These are phyloP conservation scores for Eptesicus fuscus DNA, from an alignment of 2,113 vertebrate species.

Conservation along the genomic window DNA sequence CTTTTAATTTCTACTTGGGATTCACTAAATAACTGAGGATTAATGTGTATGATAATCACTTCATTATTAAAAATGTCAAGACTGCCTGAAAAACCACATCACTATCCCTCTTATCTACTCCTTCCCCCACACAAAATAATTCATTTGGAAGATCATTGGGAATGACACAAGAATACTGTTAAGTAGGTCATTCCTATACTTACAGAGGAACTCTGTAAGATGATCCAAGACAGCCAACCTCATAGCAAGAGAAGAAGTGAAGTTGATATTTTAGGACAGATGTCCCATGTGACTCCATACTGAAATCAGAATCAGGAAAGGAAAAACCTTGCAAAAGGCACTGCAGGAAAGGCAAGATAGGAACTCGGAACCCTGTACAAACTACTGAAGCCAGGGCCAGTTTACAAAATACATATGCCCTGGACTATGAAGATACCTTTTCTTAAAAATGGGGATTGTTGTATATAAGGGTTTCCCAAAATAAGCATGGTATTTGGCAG, in stretches of 20 bases:
- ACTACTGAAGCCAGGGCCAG: neutral
- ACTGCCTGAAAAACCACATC: conserved; percentile 45
- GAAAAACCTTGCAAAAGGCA: conserved; percentile 53
- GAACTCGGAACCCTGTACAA: conserved; percentile 26
- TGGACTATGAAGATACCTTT: conserved; percentile 12
- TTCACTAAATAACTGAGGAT: conserved; percentile 41
- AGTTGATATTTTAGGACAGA: neutral
- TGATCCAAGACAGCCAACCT: conserved; percentile 12
- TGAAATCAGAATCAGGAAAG: conserved; percentile 38
- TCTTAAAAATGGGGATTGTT: conserved; percentile 1
- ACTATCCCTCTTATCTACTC: neutral
- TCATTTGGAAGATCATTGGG: neutral
- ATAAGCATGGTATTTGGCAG: neutral
- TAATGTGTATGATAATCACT: neutral
- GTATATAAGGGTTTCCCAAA: neutral
- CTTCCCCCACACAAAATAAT: neutral
- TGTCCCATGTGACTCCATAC: conserved; percentile 5
- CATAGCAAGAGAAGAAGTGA: conserved; percentile 23
- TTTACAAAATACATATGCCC: neutral
- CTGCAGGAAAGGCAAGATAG: conserved; percentile 26
- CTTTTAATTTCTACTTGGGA: conserved; percentile 32
- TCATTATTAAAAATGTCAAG: conserved; percentile 33
- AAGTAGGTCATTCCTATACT: conserved; percentile 25
- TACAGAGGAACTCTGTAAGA: neutral
- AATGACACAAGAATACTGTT: neutral